Base-by-base conservation (phyloP, 2,113 vertebrate genomes). In the Nothocercus nigrocapillus region DNA sequence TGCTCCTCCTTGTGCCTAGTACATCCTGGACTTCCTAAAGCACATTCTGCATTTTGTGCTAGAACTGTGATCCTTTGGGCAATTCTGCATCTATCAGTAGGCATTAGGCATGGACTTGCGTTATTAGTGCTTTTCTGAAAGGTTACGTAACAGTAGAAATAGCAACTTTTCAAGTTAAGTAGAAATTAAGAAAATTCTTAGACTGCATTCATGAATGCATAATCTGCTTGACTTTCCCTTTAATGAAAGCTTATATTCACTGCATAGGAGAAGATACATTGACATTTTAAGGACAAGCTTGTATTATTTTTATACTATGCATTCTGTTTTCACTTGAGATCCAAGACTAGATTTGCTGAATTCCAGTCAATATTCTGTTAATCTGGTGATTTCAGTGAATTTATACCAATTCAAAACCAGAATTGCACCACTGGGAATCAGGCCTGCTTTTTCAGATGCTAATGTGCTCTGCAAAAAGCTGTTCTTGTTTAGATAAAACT, bases 401-500 rank as follows among this genome's bases (percentile, higher is more conserved):
- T 86, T 81, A 15, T 85, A 90, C 38, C 45, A 68, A 53, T 88
- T 91, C 82, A 93, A 91, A 95, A 40, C 7, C n/a, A 18, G 69
- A 94, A 90, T n/a, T 75, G 58, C 56, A 53, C 82, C 85, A 80
- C 79, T 95, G 88, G 82, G 88, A 95, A 90, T 81, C 51, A 90
- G 69, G 34, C 69, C 73, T 94, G 56, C 79, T 93, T 61, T 95
- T 93, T 96, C 82, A 95, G 90, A 91, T 97, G 88, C 62, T 94
- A 95, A 93, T 94, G 28, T 38, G 80, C 92, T 74, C 18, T 86
- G 64, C 61, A 93, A 96, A 96, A 96, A 96, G 63, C 86, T 64
- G 32, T 94, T 97, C 82, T 93, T 95, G 62, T 95, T 96, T 89
- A 93, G 88, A 88, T 92, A 95, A 92, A 97, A 94, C 88, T 95